phyloP scores from a whole-genome alignment of 2,888 invertebrate genomes.

The Elysia crispata region DNA sequence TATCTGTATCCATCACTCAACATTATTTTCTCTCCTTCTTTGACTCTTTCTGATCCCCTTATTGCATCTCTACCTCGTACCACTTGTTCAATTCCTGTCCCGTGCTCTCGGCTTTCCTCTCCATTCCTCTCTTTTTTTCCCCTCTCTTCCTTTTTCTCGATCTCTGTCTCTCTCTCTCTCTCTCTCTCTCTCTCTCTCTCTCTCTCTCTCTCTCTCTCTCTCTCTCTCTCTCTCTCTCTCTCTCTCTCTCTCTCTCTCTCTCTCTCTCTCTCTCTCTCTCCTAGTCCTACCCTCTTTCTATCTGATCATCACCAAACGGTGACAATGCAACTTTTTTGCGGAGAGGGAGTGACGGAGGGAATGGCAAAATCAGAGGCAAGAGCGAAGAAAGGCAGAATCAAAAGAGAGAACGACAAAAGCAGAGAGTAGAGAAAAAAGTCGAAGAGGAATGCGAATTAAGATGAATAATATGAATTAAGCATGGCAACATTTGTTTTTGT shows the following conservation, averaged over 20 bases:
- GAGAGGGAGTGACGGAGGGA: too few species aligned
- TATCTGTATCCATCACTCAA: too few species aligned
- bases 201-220: constrained; percentile 31
- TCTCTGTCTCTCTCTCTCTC: constrained; percentile 23
- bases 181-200: constrained; percentile 5
- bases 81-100: neutral
- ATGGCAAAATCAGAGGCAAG: too few species aligned
- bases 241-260: constrained; percentile 15
- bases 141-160: constrained; percentile 7
- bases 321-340: too few species aligned
- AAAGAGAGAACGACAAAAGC: too few species aligned
- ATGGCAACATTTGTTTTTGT: too few species aligned
- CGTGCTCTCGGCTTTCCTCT: neutral
- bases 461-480: too few species aligned
- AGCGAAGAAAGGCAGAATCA: too few species aligned
- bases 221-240: constrained; percentile 24
- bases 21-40: neutral
- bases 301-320: too few species aligned
- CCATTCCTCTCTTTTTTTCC: neutral
- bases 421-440: too few species aligned
- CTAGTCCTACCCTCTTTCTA: neutral
- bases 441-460: too few species aligned
- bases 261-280: neutral
- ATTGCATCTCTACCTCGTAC: constrained; percentile 3
- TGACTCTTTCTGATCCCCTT: neutral